Base-by-base conservation (phyloP, 1,140 invertebrate species). In the Periplaneta americana region DNA sequence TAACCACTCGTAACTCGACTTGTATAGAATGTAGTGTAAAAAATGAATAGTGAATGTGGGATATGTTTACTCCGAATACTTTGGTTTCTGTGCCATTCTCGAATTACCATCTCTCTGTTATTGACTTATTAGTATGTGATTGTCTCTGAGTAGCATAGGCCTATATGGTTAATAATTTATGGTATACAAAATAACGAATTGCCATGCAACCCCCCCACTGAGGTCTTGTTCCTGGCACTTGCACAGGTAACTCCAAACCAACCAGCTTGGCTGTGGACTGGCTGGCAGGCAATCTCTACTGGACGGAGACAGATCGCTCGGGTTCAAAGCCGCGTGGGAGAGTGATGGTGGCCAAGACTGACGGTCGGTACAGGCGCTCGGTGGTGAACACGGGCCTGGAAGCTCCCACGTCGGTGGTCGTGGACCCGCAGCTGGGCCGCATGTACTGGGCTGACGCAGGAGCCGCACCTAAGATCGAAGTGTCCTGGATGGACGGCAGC, bases 401-500 rank as follows among this genome's bases (percentile, higher is more conserved):
- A 85, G 91, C 92, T 83, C 97, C 98, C 8, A 95, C 95, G 0
- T 95, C 96, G 0, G 90, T 99, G 31, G 97, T 92, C 0, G 90
- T 99, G 0, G 96, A 98, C 89, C 97, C 97, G 0, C 93, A 96
- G 84, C 86, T 91, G 78, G 97, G 97, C 13, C 90, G 93, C 82
- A 93, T 98, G 90, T 96, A 95, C 86, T 99, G 97, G 97, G 92
- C 96, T 0, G 96, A 99, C 87, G 93, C 94, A 9, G 96, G 96
- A 28, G 92, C 92, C 5, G 91, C 92, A 32, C 94, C 97, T 10
- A 95, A 96, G 86, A 97, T 98, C 80, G 96, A 98, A 87, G 92
- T 94, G 0, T 92, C 96, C 18, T 99, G 97, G 97, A 98, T 99
- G 96, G 98, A 99, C 85, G 98, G 98, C 0, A 95, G 93, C 0